Evolutionary conservation across 2,113 vertebrate genomes (phyloP).

Genomic region (Dipodomys spectabilis): DNA sequence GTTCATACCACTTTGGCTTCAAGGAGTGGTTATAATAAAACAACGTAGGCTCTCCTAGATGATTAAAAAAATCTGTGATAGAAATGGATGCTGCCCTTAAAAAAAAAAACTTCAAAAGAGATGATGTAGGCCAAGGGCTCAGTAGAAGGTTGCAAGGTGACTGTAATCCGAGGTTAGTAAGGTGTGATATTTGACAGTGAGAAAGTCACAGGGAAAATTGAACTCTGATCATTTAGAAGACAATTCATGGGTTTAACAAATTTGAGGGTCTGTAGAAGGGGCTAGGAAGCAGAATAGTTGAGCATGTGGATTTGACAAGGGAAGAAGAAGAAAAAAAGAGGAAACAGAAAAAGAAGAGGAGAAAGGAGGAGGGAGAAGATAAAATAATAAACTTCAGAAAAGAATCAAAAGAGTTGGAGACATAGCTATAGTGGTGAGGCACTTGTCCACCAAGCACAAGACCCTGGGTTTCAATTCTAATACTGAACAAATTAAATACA

Average conservation of each 20-base stretch:
- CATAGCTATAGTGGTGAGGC: too few relatives aligned
- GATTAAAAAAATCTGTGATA: neutral
- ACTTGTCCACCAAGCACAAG: too few relatives aligned
- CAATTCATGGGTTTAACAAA: neutral
- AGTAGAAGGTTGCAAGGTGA: neutral
- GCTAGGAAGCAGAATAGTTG: neutral
- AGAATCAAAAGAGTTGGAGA: neutral
- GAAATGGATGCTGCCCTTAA: neutral
- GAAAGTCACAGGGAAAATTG: neutral
- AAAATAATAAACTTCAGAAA: neutral
- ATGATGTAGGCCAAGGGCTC: too few relatives aligned
- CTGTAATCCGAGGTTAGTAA: neutral
- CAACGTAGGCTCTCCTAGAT: neutral
- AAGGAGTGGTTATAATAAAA: neutral
- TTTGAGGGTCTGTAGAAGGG: neutral
- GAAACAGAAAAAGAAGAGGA: neutral
- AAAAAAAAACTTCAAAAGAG: neutral
- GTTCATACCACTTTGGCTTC: neutral
- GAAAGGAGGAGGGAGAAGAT: too few relatives aligned
- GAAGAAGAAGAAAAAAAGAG: neutral
- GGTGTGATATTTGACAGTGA: neutral
- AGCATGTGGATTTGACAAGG: neutral
- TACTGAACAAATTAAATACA: too few relatives aligned
- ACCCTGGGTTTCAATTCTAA: too few relatives aligned
- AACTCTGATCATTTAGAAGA: neutral